Base-by-base conservation (phyloP, 2,888 invertebrate species). In the Drosophila greeni region DNA sequence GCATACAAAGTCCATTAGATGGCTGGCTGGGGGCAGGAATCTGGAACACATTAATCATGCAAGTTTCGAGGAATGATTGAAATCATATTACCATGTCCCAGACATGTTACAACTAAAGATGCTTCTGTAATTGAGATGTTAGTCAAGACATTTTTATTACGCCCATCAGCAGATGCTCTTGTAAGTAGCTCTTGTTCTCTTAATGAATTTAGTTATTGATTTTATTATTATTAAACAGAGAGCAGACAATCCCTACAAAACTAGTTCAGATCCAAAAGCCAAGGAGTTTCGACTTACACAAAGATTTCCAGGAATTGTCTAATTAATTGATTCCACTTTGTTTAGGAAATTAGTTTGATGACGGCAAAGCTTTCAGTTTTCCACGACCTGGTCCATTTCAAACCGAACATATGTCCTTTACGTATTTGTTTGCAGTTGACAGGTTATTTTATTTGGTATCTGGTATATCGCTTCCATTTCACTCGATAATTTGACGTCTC, bases 31-130 rank as follows among this genome's bases (percentile, higher is more conserved):
- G 26, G 52, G 34, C 36, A 20, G 12, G 33, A 57, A 59, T 66
- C 66, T 66, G 57, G 31, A 43, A 48, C 58, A 56, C 73, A 80
- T 80, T 80, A 80, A 80, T 80, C 79, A 80, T 75, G 66, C 62
- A 68, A 76, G 76, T 75, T 82, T 68, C 74, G 58, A 67, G 61
- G 65, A 70, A 77, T 80, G 74, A 82, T 82, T 82, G 80, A 77
- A 80, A 66, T 75, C 72, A 64, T 57, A 79, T 69, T 66, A 61
- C 33, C 42, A 52, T 61, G 51, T 42, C 12, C 48, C 24, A 54
- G 60, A 29, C 64, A 64, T 64, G 53, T 64, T 40, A 33, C 37
- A 43, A 29, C 60, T 36, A 52, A 57, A 54, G 54, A 70, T 54
- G 39, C 52, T 34, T 2, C 26, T 52, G 24, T 40, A 37, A 73